A percentile compares a stretch with the other conserved stretches of the same genome.
These are phyloP conservation scores for Dicyrtomina minuta DNA, from an alignment of 2,888 invertebrate species.

Conservation along the genomic window DNA sequence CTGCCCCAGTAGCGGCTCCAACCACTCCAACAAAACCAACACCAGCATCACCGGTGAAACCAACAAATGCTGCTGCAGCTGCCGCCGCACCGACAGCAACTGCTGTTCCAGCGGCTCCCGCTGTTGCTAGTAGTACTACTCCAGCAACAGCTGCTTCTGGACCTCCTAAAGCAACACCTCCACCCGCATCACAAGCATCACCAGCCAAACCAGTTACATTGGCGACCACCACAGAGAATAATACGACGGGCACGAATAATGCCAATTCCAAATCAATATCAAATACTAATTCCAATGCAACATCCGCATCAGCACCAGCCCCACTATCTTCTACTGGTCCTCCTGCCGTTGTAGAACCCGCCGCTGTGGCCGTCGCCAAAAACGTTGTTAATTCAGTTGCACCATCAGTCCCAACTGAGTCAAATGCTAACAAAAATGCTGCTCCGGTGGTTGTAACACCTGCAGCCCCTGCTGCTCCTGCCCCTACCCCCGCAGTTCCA, in stretches of 20 bases:
- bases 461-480: constrained; percentile 16
- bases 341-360: too few relatives aligned
- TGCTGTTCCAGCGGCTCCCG: constrained; percentile 23
- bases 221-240: constrained; percentile 16
- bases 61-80: constrained; percentile 1
- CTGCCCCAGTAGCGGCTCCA: constrained; percentile 2
- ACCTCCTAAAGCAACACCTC: constrained; percentile 9
- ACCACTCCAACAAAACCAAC: constrained; percentile 4
- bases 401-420: not conserved
- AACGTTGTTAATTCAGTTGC: constrained; percentile 17
- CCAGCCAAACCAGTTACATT: constrained; percentile 38
- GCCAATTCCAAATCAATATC: not conserved
- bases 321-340: constrained; percentile 1
- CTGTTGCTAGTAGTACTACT: constrained; percentile 28
- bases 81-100: not conserved
- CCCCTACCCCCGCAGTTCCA: constrained; percentile 9
- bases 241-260: not conserved
- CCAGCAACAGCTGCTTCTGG: not conserved
- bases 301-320: not conserved
- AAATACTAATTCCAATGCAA: not conserved
- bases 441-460: not conserved
- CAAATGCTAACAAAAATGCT: constrained; percentile 8
- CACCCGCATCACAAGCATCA: constrained; percentile 36
- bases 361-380: constrained; percentile 27
- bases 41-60: constrained; percentile 6